Evolutionary conservation across 2,113 vertebrate species (phyloP).

Genomic region (Corydoras maculifer): DNA sequence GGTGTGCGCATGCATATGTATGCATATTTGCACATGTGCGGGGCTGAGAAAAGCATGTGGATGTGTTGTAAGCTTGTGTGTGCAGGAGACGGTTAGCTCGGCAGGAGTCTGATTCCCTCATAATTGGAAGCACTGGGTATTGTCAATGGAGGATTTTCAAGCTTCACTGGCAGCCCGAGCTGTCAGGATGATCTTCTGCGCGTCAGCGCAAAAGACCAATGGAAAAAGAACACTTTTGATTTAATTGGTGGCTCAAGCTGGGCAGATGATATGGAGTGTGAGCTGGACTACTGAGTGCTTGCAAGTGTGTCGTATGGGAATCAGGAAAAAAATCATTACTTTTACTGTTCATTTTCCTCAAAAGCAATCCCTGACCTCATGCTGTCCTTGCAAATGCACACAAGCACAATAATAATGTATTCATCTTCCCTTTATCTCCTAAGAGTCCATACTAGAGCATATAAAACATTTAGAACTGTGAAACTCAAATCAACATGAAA

Average conservation of each 20-base stretch:
- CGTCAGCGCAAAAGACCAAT: conserved; percentile 37
- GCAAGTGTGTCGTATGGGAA: conserved; percentile 16
- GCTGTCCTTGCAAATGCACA: conserved; percentile 15
- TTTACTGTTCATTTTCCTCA: conserved; percentile 24
- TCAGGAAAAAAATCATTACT: conserved; percentile 31
- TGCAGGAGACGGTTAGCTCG: conserved; percentile 31
- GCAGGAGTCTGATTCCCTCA: conserved; percentile 41
- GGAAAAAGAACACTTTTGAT: conserved; percentile 36
- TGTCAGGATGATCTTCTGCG: conserved; percentile 37
- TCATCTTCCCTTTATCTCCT: conserved; percentile 12
- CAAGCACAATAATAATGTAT: conserved; percentile 13
- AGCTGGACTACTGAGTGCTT: conserved; percentile 15
- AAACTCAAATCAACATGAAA: background rate
- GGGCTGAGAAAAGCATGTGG: conserved; percentile 2
- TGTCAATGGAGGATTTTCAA: conserved; percentile 38
- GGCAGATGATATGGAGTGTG: conserved; percentile 15
- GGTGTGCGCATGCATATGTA: conserved; percentile 45
- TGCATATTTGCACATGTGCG: conserved; percentile 7
- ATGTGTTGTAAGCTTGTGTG: conserved; percentile 19
- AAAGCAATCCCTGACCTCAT: conserved; percentile 5
- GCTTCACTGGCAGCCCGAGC: conserved; percentile 34
- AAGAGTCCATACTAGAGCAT: conserved; percentile 10
- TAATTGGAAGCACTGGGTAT: conserved; percentile 44
- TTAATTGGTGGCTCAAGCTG: conserved; percentile 33
- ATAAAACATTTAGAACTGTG: conserved; percentile 12